Evolutionary conservation across 2,113 vertebrate genomes (phyloP), one percentile per base, ranked within the genome.

Genomic region (Sturnus vulgaris): DNA sequence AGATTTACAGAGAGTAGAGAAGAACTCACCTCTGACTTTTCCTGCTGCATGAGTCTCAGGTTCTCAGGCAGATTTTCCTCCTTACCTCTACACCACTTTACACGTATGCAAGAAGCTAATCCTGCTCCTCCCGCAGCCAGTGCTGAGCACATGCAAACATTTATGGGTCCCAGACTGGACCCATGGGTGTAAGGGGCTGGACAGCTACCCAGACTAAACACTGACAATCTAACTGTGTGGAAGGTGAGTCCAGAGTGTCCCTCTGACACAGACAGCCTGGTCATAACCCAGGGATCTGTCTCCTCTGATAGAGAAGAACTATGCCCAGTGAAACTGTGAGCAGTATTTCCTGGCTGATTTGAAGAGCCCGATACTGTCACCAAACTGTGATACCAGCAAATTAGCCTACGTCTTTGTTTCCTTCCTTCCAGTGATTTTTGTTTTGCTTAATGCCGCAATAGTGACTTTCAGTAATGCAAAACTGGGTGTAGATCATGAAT

Each of bases 101-200:
- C 11, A 30, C 0, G 0, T 0, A 0, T 19, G n/a, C 24, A 79
- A 39, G 31, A 68, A 55, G 7, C 24, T 40, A 46, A 84, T 59
- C 33, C 42, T 33, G 25, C 50, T 86, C 15, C 31, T 86, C 9
- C 44, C 30, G 65, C 18, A 30, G 33, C 19, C 47, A 35, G 1
- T 22, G 37, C 50, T 50, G 69, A 55, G 35, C 47, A 22, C n/a
- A 7, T 7, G 9, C 7, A 55, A 65, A 39, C 10, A 6, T 31
- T 28, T 39, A 19, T 6, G 19, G 22, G 12, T 49, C 28, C 40
- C 65, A 40, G 33, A 31, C 20, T 37, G 55, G 59, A 20, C 9
- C 25, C 19, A 16, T 3, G 6, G 40, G 10, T 8, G 15, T 50
- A 5, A 70, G 59, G 40, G 25, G 18, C 13, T 22, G 40, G 37